Conservation (phyloP, 2,888 invertebrate genomes). For the Cylloceria caligata region DNA sequence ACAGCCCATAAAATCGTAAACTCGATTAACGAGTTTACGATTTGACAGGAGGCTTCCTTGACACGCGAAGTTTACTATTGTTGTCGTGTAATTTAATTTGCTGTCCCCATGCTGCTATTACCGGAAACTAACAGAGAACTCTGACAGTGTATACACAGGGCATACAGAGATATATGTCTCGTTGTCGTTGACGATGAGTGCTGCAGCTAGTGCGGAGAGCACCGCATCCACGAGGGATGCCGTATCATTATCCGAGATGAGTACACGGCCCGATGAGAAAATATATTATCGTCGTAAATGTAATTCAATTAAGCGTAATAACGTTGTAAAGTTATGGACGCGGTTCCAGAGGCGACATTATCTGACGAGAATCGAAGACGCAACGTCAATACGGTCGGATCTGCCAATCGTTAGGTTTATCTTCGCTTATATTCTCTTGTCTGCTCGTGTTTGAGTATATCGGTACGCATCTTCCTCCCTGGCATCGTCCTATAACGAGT, state of each 20-base stretch:
- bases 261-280: not conserved
- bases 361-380: not conserved
- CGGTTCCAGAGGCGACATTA: not conserved
- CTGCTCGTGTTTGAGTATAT: not conserved
- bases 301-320: slow-evolving; percentile 12
- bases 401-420: not conserved
- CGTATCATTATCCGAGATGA: slow-evolving; percentile 8
- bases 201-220: not conserved
- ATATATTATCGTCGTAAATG: slow-evolving; percentile 20
- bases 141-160: not conserved
- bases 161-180: too few relatives aligned
- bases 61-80: slow-evolving; percentile 24
- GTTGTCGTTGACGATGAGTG: slow-evolving; percentile 42
- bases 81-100: not conserved
- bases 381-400: not conserved
- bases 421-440: not conserved
- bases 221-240: slow-evolving; percentile 2
- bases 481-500: not conserved
- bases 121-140: not conserved
- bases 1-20: slow-evolving; percentile 4
- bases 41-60: not conserved
- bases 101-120: not conserved
- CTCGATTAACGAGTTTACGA: slow-evolving; percentile 11
- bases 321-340: not conserved
- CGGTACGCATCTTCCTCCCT: not conserved